Percentiles rank a stretch among this genome's conserved stretches.
Evolutionary conservation across 2,113 vertebrate species (phyloP).

Genomic region (Nibea albiflora): DNA sequence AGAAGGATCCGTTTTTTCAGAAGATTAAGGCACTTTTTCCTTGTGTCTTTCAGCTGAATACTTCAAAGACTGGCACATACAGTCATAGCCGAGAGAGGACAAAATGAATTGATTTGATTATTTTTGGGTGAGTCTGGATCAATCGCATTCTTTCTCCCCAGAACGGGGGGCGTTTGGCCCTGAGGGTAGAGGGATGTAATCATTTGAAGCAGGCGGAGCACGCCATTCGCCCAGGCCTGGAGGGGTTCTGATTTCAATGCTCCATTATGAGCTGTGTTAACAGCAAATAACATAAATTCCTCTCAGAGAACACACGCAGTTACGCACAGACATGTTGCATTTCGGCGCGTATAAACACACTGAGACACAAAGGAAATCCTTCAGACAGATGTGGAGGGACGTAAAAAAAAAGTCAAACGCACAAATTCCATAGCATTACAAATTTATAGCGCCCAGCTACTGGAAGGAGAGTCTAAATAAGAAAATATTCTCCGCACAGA

Average conservation of each 20-base stretch:
- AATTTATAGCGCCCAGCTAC: constrained; percentile 12
- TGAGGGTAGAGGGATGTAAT: constrained; percentile 85
- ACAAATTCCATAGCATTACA: constrained; percentile 12
- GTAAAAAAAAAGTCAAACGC: constrained; percentile 3
- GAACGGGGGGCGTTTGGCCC: constrained; percentile 79
- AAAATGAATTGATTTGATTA: constrained; percentile 92
- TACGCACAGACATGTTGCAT: constrained; percentile 46
- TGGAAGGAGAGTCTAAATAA: constrained; percentile 42
- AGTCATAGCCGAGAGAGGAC: constrained; percentile 72
- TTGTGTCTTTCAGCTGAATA: constrained; percentile 45
- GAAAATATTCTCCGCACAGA: constrained; percentile 38
- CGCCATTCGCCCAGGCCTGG: constrained; percentile 75
- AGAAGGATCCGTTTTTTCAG: constrained; percentile 52
- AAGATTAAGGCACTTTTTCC: constrained; percentile 60
- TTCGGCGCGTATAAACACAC: constrained; percentile 48
- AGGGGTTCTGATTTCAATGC: constrained; percentile 89
- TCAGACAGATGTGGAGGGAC: constrained; percentile 22
- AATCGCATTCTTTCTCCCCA: constrained; percentile 86
- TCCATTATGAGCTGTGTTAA: constrained; percentile 91
- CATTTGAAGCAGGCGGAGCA: constrained; percentile 86
- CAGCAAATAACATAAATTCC: constrained; percentile 92
- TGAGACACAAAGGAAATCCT: constrained; percentile 59
- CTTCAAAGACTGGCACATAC: constrained; percentile 65
- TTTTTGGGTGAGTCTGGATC: constrained; percentile 87
- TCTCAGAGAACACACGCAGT: constrained; percentile 74